phyloP scores from a whole-genome alignment of 37 sponge, comb jelly and placozoan genomes.

The Bolinopsis microptera region DNA sequence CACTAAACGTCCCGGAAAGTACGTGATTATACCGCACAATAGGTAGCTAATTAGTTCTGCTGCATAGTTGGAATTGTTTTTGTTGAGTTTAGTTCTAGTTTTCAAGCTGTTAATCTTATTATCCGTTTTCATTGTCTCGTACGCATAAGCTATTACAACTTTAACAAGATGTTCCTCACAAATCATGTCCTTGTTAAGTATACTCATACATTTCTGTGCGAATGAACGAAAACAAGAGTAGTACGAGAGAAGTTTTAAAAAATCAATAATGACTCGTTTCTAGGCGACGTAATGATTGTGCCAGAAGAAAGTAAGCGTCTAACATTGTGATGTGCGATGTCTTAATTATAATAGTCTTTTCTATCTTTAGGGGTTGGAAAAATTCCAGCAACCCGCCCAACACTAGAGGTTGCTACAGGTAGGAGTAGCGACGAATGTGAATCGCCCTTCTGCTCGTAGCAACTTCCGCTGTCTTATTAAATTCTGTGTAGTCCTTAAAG shows the following conservation, averaged over 20 bases:
- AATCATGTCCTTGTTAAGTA: too few relatives aligned
- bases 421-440: neutral
- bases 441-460: neutral
- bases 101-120: too few relatives aligned
- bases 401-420: neutral
- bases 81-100: too few relatives aligned
- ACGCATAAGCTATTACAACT: too few relatives aligned
- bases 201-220: neutral
- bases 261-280: neutral
- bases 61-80: neutral
- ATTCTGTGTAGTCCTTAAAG: neutral
- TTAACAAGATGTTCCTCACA: too few relatives aligned
- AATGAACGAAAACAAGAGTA: too few relatives aligned
- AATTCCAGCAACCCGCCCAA: neutral
- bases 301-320: neutral
- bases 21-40: neutral
- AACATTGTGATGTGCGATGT: neutral
- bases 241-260: neutral
- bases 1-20: conserved; percentile 30
- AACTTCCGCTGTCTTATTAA: neutral
- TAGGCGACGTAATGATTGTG: neutral
- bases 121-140: too few relatives aligned
- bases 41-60: too few relatives aligned
- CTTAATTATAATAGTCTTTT: neutral
- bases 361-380: neutral